phyloP scores from a whole-genome alignment of 2,113 vertebrate species.

The Mobula hypostoma region DNA sequence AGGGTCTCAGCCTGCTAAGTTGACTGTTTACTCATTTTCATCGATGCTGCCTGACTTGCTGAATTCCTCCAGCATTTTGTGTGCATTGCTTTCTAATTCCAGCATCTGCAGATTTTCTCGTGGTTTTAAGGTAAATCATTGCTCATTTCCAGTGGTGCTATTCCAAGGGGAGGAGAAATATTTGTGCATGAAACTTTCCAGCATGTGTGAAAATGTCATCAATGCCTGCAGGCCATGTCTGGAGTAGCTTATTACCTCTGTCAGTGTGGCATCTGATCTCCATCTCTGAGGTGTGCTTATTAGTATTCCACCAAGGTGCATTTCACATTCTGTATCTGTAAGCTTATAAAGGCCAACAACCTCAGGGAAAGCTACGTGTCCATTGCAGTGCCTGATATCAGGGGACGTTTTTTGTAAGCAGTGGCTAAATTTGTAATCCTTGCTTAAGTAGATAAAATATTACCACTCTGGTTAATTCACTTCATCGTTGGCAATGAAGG shows the following conservation, averaged over 20 bases:
- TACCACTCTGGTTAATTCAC: background rate
- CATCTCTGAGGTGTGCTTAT: background rate
- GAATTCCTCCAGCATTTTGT: too few species aligned
- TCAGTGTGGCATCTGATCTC: background rate
- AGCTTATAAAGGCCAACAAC: background rate
- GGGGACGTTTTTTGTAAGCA: background rate
- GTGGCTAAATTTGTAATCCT: background rate
- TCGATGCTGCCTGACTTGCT: too few species aligned
- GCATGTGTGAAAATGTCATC: constrained; percentile 15
- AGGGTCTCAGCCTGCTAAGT: too few species aligned
- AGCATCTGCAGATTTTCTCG: too few species aligned
- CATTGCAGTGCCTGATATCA: background rate
- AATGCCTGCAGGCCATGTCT: background rate
- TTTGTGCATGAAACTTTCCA: background rate
- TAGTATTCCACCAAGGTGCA: constrained; percentile 18
- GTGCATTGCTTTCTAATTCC: too few species aligned
- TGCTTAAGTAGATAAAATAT: background rate
- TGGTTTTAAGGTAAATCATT: too few species aligned
- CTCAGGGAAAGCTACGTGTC: background rate
- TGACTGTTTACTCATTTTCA: too few species aligned
- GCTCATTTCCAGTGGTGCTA: background rate
- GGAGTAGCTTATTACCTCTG: background rate
- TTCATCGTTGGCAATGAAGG: background rate
- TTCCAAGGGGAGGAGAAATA: background rate
- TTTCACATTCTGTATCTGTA: background rate